Conservation (phyloP, 2,113 vertebrate genomes). For the Progne subis region DNA sequence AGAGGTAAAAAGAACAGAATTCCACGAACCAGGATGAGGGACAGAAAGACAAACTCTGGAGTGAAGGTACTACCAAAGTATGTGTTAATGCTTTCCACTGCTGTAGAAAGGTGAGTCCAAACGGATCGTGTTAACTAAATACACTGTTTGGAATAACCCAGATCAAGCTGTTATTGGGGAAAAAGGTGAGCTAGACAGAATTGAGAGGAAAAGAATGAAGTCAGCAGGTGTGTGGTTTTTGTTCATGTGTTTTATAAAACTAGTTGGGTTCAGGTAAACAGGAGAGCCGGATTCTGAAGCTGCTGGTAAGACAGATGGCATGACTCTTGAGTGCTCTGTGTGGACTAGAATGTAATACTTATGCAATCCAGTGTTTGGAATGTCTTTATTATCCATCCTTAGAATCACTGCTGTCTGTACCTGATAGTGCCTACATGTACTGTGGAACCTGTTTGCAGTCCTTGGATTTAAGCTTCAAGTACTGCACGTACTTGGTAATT, state of each 20-base stretch:
- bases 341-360: background rate
- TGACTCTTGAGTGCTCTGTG: accelerated
- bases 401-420: background rate
- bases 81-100: accelerated
- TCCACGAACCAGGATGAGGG: accelerated
- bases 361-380: background rate
- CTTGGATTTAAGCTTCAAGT: background rate
- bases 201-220: background rate
- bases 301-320: background rate
- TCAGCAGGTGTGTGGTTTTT: background rate
- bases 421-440: accelerated
- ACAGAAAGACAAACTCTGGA: background rate
- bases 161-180: accelerated
- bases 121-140: accelerated
- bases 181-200: background rate
- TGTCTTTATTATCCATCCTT: background rate
- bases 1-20: background rate
- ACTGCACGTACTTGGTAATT: accelerated
- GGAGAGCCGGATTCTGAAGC: accelerated
- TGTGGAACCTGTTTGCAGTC: background rate
- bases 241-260: background rate
- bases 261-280: background rate
- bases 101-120: background rate
- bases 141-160: accelerated
- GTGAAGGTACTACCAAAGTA: accelerated